These are phyloP conservation scores for Styela plicata DNA, from an alignment of 23 tunicate species.

Conservation along the genomic window DNA sequence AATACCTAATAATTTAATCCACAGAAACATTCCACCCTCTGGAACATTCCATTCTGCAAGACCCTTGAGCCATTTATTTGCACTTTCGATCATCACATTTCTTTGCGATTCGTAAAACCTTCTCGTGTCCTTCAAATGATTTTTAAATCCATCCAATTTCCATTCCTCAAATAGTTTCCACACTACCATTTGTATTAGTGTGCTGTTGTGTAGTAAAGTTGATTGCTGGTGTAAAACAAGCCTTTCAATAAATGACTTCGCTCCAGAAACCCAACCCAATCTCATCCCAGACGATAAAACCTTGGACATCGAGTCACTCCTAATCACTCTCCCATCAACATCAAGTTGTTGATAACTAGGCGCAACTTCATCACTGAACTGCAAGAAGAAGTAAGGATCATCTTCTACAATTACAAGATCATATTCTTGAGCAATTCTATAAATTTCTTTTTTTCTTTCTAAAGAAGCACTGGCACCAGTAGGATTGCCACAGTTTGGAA, in stretches of 20 bases:
- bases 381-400: constrained; percentile 90
- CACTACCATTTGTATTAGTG: constrained; percentile 48
- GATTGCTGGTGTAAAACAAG: constrained; percentile 73
- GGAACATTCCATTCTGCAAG: constrained; percentile 93
- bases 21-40: constrained; percentile 89
- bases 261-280: constrained; percentile 94
- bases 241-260: constrained; percentile 63
- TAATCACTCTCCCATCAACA: constrained; percentile 87
- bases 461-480: constrained; percentile 76
- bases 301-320: constrained; percentile 94
- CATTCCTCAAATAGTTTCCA: constrained; percentile 57
- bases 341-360: constrained; percentile 88
- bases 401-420: constrained; percentile 88
- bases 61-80: constrained; percentile 52
- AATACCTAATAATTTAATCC: constrained; percentile 69
- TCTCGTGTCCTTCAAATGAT: constrained; percentile 46
- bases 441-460: constrained; percentile 68
- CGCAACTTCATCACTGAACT: constrained; percentile 37
- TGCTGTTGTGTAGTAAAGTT: constrained; percentile 64
- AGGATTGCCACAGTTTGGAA: constrained; percentile 91
- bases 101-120: constrained; percentile 61
- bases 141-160: constrained; percentile 77
- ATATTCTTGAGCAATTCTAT: constrained; percentile 64
- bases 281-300: constrained; percentile 91
- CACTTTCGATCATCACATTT: constrained; percentile 43